These are phyloP conservation scores for Urocynchramus pylzowi DNA, from an alignment of 2,113 vertebrate species.

Conservation along the genomic window DNA sequence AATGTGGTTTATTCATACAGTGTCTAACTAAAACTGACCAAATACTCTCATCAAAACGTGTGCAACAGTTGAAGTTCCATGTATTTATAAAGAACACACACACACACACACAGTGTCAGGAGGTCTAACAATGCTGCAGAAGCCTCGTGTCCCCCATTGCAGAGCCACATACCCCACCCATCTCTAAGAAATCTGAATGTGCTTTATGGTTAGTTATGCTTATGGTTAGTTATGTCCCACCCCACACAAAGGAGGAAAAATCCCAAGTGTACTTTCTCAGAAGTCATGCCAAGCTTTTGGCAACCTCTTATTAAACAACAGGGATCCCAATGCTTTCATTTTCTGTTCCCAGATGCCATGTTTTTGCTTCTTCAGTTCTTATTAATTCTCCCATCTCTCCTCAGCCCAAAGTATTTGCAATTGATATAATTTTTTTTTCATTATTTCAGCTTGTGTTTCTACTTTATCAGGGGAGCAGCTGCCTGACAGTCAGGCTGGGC, in stretches of 20 bases:
- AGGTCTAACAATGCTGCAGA: rapidly evolving
- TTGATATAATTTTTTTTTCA: neutral
- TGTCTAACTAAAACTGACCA: neutral
- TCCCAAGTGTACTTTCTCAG: neutral
- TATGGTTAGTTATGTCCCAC: rapidly evolving
- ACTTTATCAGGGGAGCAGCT: neutral
- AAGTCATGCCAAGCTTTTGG: neutral
- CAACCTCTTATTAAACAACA: neutral
- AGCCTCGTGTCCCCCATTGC: rapidly evolving
- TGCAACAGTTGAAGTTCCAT: neutral
- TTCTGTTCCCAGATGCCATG: neutral
- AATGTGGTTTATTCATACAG: neutral
- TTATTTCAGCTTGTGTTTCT: neutral
- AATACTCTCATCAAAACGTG: neutral
- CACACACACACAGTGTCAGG: neutral
- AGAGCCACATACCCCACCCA: neutral
- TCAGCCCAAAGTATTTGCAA: neutral
- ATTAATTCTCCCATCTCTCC: neutral
- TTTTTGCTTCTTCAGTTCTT: neutral
- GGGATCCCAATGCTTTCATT: neutral
- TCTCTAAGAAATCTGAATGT: neutral
- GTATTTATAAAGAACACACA: neutral
- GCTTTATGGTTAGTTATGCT: neutral
- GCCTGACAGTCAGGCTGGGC: neutral
- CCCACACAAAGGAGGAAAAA: neutral